These are phyloP conservation scores for Zaprionus gabonicus DNA, from an alignment of 1,140 invertebrate species.

Conservation along the genomic window DNA sequence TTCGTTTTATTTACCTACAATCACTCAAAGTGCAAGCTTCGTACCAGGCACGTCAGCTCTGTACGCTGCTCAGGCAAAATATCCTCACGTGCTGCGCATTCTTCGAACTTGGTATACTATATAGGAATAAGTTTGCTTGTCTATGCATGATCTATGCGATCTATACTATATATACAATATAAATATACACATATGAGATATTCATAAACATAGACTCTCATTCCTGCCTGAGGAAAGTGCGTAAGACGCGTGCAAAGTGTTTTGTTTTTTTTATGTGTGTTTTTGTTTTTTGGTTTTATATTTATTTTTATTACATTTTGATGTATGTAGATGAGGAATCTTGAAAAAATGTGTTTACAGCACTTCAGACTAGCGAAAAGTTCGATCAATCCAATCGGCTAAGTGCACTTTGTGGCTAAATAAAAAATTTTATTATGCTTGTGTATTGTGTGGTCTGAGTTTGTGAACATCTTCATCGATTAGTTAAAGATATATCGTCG, in stretches of 20 bases:
- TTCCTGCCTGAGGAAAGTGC: conserved; percentile 8
- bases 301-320: neutral
- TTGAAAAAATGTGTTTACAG: conserved; percentile 22
- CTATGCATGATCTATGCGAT: neutral
- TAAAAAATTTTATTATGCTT: neutral
- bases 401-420: neutral
- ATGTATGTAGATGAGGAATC: conserved; percentile 22
- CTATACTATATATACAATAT: neutral
- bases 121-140: neutral
- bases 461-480: neutral
- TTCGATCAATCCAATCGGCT: neutral
- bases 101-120: conserved; percentile 10
- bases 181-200: neutral
- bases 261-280: conserved; percentile 4
- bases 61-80: conserved; percentile 6
- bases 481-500: no score
- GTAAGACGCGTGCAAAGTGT: conserved; percentile 22
- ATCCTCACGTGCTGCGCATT: conserved; percentile 39
- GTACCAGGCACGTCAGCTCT: conserved; percentile 2
- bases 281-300: conserved; percentile 5
- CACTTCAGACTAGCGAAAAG: neutral
- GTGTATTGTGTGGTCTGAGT: neutral
- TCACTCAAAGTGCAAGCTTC: conserved; percentile 24
- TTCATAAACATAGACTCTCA: no score
- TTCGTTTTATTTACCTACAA: conserved; percentile 22